These are phyloP conservation scores for Limnephilus lunatus DNA, from an alignment of 2,888 invertebrate genomes.

Conservation along the genomic window DNA sequence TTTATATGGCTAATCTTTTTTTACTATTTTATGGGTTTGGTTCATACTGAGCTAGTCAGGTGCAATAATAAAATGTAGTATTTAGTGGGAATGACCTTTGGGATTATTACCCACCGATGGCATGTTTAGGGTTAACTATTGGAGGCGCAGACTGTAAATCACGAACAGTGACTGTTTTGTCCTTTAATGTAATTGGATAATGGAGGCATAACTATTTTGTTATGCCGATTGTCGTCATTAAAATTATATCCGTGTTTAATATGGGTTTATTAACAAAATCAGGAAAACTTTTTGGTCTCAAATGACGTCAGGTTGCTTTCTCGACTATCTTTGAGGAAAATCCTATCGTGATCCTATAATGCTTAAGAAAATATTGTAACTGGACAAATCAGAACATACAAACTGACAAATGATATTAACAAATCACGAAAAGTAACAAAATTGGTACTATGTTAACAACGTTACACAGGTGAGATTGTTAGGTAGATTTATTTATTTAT, in stretches of 20 bases:
- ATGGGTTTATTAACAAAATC: neutral
- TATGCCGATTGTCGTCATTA: neutral
- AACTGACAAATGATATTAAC: no score
- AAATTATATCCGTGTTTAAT: neutral
- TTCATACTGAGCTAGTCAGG: neutral
- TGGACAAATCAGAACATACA: no score
- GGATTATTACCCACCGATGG: neutral
- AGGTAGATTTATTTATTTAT: no score
- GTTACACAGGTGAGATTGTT: no score
- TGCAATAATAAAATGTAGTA: neutral
- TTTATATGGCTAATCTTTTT: neutral
- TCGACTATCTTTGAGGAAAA: neutral
- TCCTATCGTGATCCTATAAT: neutral
- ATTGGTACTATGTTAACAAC: no score
- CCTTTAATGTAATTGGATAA: neutral
- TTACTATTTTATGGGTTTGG: neutral
- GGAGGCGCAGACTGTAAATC: neutral
- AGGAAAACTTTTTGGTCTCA: neutral
- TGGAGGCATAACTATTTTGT: neutral
- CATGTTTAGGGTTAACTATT: slow-evolving; percentile 2
- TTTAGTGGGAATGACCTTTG: neutral
- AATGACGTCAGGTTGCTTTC: neutral
- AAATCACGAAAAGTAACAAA: no score
- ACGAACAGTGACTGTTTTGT: neutral
- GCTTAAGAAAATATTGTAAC: neutral